phyloP scores from a whole-genome alignment of 2,797 vertebrate species.

The Crypturellus tataupa region DNA sequence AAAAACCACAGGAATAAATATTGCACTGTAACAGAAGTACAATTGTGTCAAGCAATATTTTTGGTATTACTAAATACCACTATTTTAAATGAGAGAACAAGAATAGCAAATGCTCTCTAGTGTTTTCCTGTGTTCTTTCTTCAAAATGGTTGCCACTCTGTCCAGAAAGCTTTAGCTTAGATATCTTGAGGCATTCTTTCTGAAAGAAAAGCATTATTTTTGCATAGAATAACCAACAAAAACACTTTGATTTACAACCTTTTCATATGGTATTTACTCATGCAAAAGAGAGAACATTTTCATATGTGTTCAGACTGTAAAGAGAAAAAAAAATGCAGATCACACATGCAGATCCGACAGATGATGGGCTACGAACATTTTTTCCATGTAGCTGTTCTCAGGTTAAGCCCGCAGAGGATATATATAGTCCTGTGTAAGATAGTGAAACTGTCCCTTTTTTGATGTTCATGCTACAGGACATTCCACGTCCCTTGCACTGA shows the following conservation, averaged over 20 bases:
- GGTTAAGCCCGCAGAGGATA: not conserved
- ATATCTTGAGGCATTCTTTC: not conserved
- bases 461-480: not conserved
- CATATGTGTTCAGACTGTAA: not conserved
- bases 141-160: not conserved
- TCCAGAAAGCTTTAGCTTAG: not conserved
- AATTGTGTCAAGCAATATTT: not conserved
- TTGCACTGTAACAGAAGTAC: not conserved
- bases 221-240: not conserved
- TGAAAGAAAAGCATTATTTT: not conserved
- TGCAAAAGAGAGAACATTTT: not conserved
- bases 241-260: not conserved
- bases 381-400: not conserved
- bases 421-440: not conserved
- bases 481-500: not conserved
- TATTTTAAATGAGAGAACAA: not conserved
- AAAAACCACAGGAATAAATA: not conserved
- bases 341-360: not conserved
- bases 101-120: not conserved
- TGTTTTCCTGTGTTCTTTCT: rapidly evolving
- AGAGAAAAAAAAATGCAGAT: not conserved
- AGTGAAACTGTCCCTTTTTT: not conserved
- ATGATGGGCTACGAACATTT: not conserved
- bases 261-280: not conserved
- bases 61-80: not conserved